Conservation (phyloP, 2,113 vertebrate genomes). For the Arenaria interpres region DNA sequence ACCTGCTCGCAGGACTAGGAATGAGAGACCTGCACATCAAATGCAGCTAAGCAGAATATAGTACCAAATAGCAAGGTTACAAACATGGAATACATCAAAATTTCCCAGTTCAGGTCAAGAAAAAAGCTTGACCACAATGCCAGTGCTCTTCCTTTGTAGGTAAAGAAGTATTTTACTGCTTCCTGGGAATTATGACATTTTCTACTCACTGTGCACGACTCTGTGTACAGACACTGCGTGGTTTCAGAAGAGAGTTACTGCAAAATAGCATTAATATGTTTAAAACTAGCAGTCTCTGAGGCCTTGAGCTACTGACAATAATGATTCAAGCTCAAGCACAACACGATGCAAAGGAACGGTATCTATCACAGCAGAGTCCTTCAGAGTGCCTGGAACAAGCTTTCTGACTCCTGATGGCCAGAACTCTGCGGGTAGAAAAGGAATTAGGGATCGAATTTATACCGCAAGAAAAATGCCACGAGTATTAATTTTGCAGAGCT, state of each 20-base stretch:
- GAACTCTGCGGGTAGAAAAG: background rate
- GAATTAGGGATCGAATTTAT: background rate
- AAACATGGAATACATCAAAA: background rate
- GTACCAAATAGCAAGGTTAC: background rate
- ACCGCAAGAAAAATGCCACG: background rate
- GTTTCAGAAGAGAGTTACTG: background rate
- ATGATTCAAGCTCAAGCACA: background rate
- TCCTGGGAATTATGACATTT: background rate
- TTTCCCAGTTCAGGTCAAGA: fast-evolving
- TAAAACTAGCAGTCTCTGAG: background rate
- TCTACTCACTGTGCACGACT: background rate
- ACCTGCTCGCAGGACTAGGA: background rate
- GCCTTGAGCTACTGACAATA: background rate
- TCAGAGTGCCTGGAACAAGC: background rate
- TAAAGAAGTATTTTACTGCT: background rate
- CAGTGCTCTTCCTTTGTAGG: background rate
- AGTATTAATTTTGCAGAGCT: background rate
- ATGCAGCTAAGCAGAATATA: background rate
- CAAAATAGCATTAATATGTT: background rate
- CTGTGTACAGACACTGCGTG: too few species aligned
- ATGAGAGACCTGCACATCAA: background rate
- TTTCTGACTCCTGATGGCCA: background rate
- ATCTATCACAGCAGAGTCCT: background rate
- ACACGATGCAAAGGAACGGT: fast-evolving
- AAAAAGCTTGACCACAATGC: background rate